Percentiles rank a stretch among this genome's conserved stretches.
Evolutionary conservation across 35 echinoderm and acorn worm genomes (phyloP).

Genomic region (Lytechinus pictus): DNA sequence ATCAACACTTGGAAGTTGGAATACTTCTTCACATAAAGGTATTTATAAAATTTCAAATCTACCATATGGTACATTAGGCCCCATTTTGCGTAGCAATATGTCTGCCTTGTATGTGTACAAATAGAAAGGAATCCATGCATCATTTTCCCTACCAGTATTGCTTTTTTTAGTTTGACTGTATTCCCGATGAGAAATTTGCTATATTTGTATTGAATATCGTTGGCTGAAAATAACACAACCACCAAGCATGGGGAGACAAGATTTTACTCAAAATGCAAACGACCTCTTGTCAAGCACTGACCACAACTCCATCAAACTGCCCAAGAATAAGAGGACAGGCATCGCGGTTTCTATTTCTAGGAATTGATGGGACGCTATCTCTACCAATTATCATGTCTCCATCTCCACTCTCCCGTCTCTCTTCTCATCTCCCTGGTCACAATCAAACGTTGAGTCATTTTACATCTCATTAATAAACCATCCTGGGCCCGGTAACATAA

Average conservation of each 20-base stretch:
- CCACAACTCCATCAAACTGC: not conserved
- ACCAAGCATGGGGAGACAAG: not conserved
- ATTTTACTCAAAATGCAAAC: not conserved
- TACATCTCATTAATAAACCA: slow-evolving; percentile 5
- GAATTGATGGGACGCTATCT: slow-evolving; percentile 21
- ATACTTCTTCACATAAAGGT: too few species aligned
- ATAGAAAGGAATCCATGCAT: too few species aligned
- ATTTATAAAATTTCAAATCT: too few species aligned
- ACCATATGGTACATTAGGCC: too few species aligned
- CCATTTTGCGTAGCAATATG: too few species aligned
- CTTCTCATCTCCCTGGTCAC: not conserved
- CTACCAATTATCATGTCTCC: slow-evolving; percentile 27
- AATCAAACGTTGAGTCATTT: not conserved
- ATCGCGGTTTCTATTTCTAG: slow-evolving; percentile 9
- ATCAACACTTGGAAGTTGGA: too few species aligned
- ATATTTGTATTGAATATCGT: too few species aligned
- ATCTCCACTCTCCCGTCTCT: not conserved
- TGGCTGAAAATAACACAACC: not conserved
- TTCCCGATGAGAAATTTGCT: too few species aligned
- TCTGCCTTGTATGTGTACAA: too few species aligned
- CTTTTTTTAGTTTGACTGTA: too few species aligned
- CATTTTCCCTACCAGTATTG: too few species aligned
- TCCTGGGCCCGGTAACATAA: not conserved
- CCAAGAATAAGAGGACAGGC: not conserved
- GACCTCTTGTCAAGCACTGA: not conserved